Conservation (phyloP, 2,888 invertebrate genomes). For the Dasypolia templi region DNA sequence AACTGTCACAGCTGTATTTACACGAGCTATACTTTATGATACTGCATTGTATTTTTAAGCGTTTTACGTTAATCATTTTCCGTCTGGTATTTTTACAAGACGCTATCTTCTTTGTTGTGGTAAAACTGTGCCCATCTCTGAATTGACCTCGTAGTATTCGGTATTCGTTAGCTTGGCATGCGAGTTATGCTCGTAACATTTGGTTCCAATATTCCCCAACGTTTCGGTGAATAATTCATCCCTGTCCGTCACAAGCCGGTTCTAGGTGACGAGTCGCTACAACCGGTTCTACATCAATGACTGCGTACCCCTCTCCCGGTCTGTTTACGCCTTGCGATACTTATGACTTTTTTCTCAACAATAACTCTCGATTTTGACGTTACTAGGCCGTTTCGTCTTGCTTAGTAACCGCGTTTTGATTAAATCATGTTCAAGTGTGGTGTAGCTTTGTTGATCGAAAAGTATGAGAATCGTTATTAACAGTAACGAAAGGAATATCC, state of each 20-base stretch:
- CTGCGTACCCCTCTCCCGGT: conserved; percentile 83
- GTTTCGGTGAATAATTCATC: conserved; percentile 85
- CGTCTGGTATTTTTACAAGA: conserved; percentile 18
- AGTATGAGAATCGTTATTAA: conserved; percentile 7
- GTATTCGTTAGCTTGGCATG: conserved; percentile 51
- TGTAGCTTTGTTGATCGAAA: conserved; percentile 6
- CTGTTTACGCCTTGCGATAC: conserved; percentile 79
- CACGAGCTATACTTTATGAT: conserved; percentile 41
- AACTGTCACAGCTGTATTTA: conserved; percentile 51
- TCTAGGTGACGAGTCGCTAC: conserved; percentile 74
- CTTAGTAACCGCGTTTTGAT: conserved; percentile 36
- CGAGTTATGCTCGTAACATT: conserved; percentile 67
- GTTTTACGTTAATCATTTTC: conserved; percentile 15
- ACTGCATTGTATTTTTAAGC: conserved; percentile 37
- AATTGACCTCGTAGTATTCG: conserved; percentile 35
- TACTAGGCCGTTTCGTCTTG: conserved; percentile 72
- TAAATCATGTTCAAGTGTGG: conserved; percentile 10
- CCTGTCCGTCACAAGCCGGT: conserved; percentile 86
- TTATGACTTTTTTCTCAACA: conserved; percentile 74
- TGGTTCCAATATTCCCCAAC: conserved; percentile 75
- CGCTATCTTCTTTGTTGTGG: conserved; percentile 16
- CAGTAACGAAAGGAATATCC: conserved; percentile 15
- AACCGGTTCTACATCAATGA: conserved; percentile 90
- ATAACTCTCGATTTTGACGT: conserved; percentile 85
- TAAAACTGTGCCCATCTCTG: conserved; percentile 31